Conservation (phyloP, 23 tunicate genomes). For the Phallusia fumigata region DNA sequence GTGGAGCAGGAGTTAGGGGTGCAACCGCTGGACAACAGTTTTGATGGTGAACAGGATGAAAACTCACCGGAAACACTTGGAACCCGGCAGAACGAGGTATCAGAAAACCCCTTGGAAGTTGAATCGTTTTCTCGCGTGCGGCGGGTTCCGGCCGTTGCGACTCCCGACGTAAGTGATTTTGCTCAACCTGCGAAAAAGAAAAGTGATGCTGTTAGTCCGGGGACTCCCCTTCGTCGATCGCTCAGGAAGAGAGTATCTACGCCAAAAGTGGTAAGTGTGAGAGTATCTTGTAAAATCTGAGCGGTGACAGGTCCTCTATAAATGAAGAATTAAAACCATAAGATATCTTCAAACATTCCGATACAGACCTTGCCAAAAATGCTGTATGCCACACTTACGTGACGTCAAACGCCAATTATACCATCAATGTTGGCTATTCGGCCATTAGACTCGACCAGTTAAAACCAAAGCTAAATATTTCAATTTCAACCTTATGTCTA, state of each 20-base stretch:
- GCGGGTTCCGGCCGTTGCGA: background rate
- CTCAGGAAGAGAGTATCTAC: constrained; percentile 19
- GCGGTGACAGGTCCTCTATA: no score
- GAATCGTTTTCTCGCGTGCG: background rate
- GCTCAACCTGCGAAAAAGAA: background rate
- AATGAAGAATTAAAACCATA: no score
- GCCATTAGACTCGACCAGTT: no score
- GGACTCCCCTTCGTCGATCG: constrained; percentile 16
- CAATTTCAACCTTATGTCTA: no score
- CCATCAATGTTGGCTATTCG: no score
- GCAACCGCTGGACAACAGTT: constrained; percentile 46
- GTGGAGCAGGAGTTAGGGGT: constrained; percentile 35
- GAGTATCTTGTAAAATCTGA: no score
- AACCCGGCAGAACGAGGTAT: background rate
- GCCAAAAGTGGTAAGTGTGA: constrained; percentile 13
- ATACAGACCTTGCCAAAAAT: no score
- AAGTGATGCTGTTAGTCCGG: background rate
- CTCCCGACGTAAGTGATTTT: background rate
- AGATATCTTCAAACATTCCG: no score
- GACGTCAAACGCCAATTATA: no score
- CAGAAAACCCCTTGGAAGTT: background rate
- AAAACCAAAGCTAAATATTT: no score
- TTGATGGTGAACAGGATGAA: constrained; percentile 27
- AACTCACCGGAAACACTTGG: background rate
- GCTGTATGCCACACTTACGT: no score